phyloP scores from a whole-genome alignment of 2,113 vertebrate species.

The Oryzias melastigma region DNA sequence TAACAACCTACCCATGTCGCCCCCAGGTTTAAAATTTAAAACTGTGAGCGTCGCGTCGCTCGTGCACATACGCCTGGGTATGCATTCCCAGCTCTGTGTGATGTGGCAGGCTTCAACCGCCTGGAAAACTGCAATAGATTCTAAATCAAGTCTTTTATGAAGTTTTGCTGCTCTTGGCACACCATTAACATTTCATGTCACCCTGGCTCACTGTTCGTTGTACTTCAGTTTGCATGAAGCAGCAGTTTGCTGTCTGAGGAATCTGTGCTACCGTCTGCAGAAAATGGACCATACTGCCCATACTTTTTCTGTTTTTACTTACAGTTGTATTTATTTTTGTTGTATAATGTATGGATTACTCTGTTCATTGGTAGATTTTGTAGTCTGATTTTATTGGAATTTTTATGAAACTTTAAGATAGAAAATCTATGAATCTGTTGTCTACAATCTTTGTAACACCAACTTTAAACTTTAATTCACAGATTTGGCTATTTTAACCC shows the following conservation, averaged over 20 bases:
- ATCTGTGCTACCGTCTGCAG: slow-evolving; percentile 30
- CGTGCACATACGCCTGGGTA: neutral
- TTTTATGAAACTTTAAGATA: too few species aligned
- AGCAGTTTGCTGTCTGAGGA: slow-evolving; percentile 44
- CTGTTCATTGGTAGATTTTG: too few species aligned
- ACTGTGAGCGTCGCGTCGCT: neutral
- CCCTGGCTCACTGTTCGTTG: slow-evolving; percentile 43
- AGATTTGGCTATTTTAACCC: too few species aligned
- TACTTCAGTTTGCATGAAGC: slow-evolving; percentile 38
- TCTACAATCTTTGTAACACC: too few species aligned
- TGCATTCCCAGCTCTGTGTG: slow-evolving; percentile 15
- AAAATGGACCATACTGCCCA: slow-evolving; percentile 17
- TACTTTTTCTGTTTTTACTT: slow-evolving; percentile 1
- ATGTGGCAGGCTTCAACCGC: slow-evolving; percentile 40
- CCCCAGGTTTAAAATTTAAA: slow-evolving; percentile 41
- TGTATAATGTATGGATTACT: too few species aligned
- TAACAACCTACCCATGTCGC: slow-evolving; percentile 17
- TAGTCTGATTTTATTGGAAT: too few species aligned
- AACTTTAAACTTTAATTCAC: too few species aligned
- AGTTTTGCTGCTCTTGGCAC: slow-evolving; percentile 65
- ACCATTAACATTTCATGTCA: slow-evolving; percentile 75
- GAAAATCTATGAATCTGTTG: too few species aligned
- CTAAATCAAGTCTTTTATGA: slow-evolving; percentile 72
- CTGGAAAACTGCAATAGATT: slow-evolving; percentile 57
- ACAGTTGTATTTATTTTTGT: neutral